These are phyloP conservation scores for Hypocryptadius cinnamomeus DNA, from an alignment of 2,113 vertebrate genomes.

Conservation along the genomic window DNA sequence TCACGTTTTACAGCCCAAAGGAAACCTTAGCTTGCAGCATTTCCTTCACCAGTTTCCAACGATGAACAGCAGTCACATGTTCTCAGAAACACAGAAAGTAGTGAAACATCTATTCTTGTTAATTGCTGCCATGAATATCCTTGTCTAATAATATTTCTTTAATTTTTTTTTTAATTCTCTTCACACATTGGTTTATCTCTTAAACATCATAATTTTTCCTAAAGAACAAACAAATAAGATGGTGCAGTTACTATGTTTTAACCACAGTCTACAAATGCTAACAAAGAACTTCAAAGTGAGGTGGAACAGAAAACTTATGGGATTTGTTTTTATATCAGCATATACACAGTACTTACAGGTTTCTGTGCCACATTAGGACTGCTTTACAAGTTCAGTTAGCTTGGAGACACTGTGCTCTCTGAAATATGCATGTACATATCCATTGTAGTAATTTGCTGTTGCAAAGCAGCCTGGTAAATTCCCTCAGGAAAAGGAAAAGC, in stretches of 20 bases:
- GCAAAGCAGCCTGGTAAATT: background rate
- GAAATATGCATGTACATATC: background rate
- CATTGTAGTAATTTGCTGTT: background rate
- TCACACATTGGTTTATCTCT: background rate
- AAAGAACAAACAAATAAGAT: background rate
- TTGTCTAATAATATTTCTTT: background rate
- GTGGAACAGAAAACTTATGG: background rate
- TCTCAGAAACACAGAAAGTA: background rate
- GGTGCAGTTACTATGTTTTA: background rate
- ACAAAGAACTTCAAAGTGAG: background rate
- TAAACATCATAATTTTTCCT: accelerated
- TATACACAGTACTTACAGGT: background rate
- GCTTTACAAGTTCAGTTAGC: background rate
- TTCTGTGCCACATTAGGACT: background rate
- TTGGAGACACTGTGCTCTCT: background rate
- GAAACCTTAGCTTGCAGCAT: background rate
- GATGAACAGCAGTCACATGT: background rate
- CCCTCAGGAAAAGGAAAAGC: background rate
- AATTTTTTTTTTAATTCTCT: background rate
- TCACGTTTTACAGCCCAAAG: background rate
- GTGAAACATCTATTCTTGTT: background rate
- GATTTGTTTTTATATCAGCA: background rate
- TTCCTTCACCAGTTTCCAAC: background rate
- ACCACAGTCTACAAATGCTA: background rate
- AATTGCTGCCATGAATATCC: background rate